phyloP scores from a whole-genome alignment of 92 coral and sea anemone species.

The Epizoanthus ramosus region DNA sequence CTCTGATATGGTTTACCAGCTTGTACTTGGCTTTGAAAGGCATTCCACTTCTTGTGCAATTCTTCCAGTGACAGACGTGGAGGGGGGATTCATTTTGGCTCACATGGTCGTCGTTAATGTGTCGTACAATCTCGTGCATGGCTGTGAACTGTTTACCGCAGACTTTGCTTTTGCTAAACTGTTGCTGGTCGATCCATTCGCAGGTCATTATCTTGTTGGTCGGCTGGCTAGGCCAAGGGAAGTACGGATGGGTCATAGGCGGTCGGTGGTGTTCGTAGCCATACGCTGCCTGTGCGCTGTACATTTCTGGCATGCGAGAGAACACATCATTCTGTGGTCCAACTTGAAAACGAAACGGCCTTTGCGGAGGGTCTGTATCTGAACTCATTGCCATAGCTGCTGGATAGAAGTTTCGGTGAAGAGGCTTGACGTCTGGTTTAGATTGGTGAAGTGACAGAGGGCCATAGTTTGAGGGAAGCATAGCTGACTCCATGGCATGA shows the following conservation, averaged over 20 bases:
- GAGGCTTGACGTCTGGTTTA: constrained; percentile 77
- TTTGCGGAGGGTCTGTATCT: constrained; percentile 70
- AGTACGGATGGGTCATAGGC: constrained; percentile 61
- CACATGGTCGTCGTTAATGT: constrained; percentile 96
- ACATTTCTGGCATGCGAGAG: constrained; percentile 70
- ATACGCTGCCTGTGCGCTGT: constrained; percentile 70
- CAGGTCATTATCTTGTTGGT: constrained; percentile 94
- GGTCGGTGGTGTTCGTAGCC: constrained; percentile 78
- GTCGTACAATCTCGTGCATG: constrained; percentile 97
- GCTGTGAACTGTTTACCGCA: constrained; percentile 97
- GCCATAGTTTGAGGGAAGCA: constrained; percentile 59
- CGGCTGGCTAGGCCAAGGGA: constrained; percentile 64
- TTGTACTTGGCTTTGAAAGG: constrained; percentile 99
- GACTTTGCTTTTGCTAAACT: constrained; percentile 91
- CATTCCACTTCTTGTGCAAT: constrained; percentile 92
- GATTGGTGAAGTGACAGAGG: constrained; percentile 85
- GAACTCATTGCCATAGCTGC: constrained; percentile 69
- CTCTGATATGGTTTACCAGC: constrained; percentile 95
- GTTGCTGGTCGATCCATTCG: constrained; percentile 98
- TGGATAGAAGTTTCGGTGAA: constrained; percentile 67
- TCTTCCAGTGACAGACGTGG: constrained; percentile 97
- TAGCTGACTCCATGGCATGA: constrained; percentile 57
- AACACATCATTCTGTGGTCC: constrained; percentile 63
- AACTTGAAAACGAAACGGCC: constrained; percentile 64
- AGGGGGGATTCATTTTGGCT: constrained; percentile 98